A percentile compares a stretch with the other conserved stretches of the same genome.
Evolutionary conservation across 2,113 vertebrate species (phyloP).

Genomic region (Struthidea cinerea): DNA sequence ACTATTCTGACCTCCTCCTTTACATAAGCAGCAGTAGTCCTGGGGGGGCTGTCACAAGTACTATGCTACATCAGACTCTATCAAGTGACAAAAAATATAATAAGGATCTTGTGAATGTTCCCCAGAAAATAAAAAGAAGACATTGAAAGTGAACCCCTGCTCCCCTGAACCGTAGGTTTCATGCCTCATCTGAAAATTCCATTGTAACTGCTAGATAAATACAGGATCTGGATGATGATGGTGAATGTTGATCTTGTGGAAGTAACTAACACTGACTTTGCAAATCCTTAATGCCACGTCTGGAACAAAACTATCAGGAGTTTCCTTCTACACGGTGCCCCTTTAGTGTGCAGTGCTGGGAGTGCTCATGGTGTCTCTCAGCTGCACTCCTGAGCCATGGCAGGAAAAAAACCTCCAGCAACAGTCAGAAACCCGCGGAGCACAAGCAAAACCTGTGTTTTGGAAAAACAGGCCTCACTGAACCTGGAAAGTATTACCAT

Average conservation of each 20-base stretch:
- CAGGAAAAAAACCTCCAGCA: neutral
- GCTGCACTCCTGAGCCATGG: neutral
- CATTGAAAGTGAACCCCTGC: neutral
- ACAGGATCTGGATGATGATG: neutral
- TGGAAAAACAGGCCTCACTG: neutral
- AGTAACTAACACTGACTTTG: neutral
- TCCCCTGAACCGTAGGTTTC: neutral
- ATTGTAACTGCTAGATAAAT: neutral
- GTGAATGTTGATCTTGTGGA: neutral
- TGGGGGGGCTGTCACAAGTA: neutral
- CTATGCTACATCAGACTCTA: neutral
- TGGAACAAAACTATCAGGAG: neutral
- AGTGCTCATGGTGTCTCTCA: neutral
- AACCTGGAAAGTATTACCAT: constrained; percentile 19
- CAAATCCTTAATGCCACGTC: neutral
- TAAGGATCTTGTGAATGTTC: neutral
- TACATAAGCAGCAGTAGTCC: neutral
- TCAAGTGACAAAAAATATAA: neutral
- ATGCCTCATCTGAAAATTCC: neutral
- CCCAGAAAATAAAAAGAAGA: neutral
- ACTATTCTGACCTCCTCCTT: neutral
- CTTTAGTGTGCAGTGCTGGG: neutral
- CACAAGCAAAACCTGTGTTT: neutral
- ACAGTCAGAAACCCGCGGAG: neutral
- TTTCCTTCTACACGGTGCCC: neutral